Base-by-base conservation (phyloP, 2,888 invertebrate genomes). In the Elysia crispata region DNA sequence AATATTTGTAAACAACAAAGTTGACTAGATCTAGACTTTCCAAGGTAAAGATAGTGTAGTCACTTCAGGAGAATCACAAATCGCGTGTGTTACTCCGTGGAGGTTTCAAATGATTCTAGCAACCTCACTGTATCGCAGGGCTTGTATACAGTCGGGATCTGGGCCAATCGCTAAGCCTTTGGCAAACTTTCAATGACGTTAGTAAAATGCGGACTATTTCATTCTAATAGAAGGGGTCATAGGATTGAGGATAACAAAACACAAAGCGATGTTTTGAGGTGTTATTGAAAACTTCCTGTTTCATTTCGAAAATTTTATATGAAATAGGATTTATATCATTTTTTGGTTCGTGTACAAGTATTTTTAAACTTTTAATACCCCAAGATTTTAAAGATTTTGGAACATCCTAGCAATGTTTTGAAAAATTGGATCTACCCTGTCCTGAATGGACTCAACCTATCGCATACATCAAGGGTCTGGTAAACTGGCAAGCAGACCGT, bases 151-250 rank as follows among this genome's bases (percentile, higher is more conserved):
- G 41, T 30, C 62, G 41, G 11, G 23, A 28, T 23, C 20, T 62
- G 70, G 62, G 62, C 80, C 80, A 80, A 80, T 80, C 80, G 50
- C 54, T 41, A 30, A 70, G n/a, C 80, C 11, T 13, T 80, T 41
- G 69, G 62, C 60, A 70, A 70, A 70, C 54, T 54, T 80, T 80
- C 80, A 80, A 76, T 80, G 80, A 80, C 80, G 80, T 80, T 50
- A 6, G 15, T 31, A 6, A 31, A 60, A 70, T 41, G 31, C 3
- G 62, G 70, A 3, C n/a, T 6, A 0, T 0, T 70, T 25, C 66
- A 70, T 50, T 69, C 62, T 41, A 0, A 13, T 13, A 0, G 18
- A 31, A 62, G 80, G 80, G 80, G 69, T 60, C 49, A 28, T 0
- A 80, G 70, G 23, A 28, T 70, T 69, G 31, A 1, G 13, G 8